Conservation (phyloP, 2,797 vertebrate species). For the Gobio occitaniae region DNA sequence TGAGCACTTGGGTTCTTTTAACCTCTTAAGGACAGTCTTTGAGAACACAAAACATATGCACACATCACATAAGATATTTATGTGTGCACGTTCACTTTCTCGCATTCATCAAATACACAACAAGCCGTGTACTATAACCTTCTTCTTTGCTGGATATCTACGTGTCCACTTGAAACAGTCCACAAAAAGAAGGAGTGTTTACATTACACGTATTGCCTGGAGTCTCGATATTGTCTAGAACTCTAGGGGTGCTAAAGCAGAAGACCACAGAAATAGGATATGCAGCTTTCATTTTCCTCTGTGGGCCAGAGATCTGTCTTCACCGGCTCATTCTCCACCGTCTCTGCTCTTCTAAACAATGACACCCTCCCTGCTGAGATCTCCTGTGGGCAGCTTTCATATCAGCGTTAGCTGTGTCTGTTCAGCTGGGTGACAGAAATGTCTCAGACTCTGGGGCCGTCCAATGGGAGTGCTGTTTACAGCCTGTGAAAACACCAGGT, state of each 20-base stretch:
- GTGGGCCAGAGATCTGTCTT: slow-evolving; percentile 43
- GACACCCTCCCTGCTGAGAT: slow-evolving; percentile 43
- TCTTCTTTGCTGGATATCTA: background rate
- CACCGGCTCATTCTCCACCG: slow-evolving; percentile 31
- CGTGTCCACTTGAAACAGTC: slow-evolving; percentile 29
- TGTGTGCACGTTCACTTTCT: background rate
- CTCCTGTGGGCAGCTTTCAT: slow-evolving; percentile 38
- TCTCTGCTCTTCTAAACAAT: slow-evolving; percentile 47
- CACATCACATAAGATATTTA: slow-evolving; percentile 9
- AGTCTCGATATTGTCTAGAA: slow-evolving; percentile 11
- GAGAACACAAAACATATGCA: slow-evolving; percentile 30
- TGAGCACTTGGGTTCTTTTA: slow-evolving; percentile 1
- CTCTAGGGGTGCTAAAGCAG: slow-evolving; percentile 8
- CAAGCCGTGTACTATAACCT: background rate
- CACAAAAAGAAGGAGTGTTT: slow-evolving; percentile 24
- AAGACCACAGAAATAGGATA: slow-evolving; percentile 40
- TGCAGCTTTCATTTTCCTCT: slow-evolving; percentile 22
- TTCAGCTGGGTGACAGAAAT: slow-evolving; percentile 50
- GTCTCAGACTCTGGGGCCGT: slow-evolving; percentile 11
- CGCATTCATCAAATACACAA: slow-evolving; percentile 19
- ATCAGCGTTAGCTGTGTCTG: slow-evolving; percentile 46
- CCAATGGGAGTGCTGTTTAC: slow-evolving; percentile 54
- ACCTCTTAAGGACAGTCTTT: slow-evolving; percentile 25
- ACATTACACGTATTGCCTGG: background rate
- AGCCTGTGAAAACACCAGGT: slow-evolving; percentile 55